A percentile compares a stretch with the other conserved stretches of the same genome.
Evolutionary conservation across 2,113 vertebrate genomes (phyloP).

Genomic region (Ameiurus melas): DNA sequence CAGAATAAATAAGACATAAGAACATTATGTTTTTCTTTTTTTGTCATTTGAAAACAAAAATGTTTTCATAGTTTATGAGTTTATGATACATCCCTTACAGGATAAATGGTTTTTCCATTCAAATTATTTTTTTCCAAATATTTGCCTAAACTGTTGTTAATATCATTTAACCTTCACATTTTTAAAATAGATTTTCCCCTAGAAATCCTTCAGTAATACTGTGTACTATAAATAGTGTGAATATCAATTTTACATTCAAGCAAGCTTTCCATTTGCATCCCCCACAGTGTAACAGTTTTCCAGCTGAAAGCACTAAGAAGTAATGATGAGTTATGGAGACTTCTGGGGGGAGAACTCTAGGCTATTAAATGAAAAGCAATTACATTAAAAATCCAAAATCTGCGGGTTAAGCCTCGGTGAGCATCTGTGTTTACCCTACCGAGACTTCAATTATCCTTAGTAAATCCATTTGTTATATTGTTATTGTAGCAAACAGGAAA

Average conservation of each 20-base stretch:
- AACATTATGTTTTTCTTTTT: not conserved
- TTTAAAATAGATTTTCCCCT: not conserved
- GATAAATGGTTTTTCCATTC: not conserved
- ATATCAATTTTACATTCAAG: slow-evolving; percentile 41
- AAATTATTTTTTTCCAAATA: slow-evolving; percentile 8
- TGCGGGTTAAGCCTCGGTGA: not conserved
- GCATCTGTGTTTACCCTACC: slow-evolving; percentile 34
- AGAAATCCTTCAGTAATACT: not conserved
- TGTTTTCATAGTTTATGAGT: not conserved
- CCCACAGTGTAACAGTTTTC: slow-evolving; percentile 34
- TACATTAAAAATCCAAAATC: slow-evolving; percentile 29
- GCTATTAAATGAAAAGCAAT: slow-evolving; percentile 38
- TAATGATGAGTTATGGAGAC: slow-evolving; percentile 39
- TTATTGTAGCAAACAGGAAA: slow-evolving; percentile 13
- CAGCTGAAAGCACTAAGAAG: slow-evolving; percentile 34
- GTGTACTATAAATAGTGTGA: slow-evolving; percentile 33
- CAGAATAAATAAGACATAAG: not conserved
- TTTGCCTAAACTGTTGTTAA: not conserved
- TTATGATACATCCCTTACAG: not conserved
- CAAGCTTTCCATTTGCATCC: slow-evolving; percentile 16
- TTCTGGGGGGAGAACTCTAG: slow-evolving; percentile 16
- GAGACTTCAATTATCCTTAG: slow-evolving; percentile 21
- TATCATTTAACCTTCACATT: not conserved
- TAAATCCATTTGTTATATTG: slow-evolving; percentile 21
- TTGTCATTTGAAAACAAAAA: not conserved